Evolutionary conservation across 2,888 invertebrate species (phyloP).

Genomic region (Eupithecia insigniata): DNA sequence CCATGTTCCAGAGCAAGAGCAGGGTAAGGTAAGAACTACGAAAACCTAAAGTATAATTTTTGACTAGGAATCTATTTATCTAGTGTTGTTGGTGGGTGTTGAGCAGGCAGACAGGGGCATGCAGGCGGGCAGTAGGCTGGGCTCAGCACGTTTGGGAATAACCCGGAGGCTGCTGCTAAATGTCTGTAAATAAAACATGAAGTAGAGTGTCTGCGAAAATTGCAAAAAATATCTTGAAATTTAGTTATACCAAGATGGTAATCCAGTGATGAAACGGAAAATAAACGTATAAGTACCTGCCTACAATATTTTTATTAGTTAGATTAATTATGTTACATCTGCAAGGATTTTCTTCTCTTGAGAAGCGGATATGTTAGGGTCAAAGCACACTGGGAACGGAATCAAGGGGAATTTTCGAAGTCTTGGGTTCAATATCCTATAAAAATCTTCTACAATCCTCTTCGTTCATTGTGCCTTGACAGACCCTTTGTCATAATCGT

Average conservation of each 20-base stretch:
- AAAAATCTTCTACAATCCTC: no score
- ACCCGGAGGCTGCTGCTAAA: conserved; percentile 85
- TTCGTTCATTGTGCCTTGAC: no score
- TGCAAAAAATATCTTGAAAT: neutral
- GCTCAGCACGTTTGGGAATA: conserved; percentile 75
- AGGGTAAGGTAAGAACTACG: neutral
- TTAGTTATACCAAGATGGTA: neutral
- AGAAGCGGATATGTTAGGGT: no score
- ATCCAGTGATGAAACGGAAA: neutral
- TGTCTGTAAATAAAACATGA: conserved; percentile 27
- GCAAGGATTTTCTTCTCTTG: no score
- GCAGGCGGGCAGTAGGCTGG: conserved; percentile 67
- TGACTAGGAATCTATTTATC: conserved; percentile 54
- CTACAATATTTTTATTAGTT: neutral
- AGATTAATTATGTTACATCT: no score
- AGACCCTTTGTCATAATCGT: no score
- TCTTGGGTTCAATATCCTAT: no score
- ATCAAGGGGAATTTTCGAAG: no score
- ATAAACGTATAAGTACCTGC: neutral
- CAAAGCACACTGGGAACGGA: no score
- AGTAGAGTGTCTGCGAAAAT: neutral
- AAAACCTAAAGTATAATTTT: neutral
- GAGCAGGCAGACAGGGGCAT: conserved; percentile 71
- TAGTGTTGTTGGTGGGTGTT: conserved; percentile 54
- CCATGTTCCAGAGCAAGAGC: neutral